Evolutionary conservation across 1,140 invertebrate species (phyloP).

Genomic region (Heliconius eleuchia): DNA sequence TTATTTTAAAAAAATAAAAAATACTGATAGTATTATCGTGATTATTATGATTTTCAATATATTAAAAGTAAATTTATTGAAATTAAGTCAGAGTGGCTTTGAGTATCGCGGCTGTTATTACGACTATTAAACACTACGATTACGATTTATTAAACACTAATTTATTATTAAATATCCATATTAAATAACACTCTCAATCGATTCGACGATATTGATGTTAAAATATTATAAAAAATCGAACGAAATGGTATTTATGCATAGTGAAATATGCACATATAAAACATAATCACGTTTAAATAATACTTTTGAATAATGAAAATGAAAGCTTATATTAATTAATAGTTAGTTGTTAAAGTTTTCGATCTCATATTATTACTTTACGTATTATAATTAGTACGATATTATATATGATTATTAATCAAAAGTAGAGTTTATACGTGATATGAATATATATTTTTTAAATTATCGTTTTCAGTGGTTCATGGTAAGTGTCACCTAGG

Average conservation of each 20-base stretch:
- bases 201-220: not conserved
- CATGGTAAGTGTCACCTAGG: too few species aligned
- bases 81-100: constrained; percentile 24
- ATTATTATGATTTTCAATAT: too few species aligned
- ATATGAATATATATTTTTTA: too few species aligned
- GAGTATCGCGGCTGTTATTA: not conserved
- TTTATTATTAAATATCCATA: not conserved
- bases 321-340: not conserved
- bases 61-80: too few species aligned
- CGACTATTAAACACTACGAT: too few species aligned
- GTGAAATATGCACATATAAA: not conserved
- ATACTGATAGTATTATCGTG: too few species aligned
- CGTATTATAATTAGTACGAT: too few species aligned
- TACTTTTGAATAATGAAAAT: not conserved
- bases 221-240: not conserved
- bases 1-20: not conserved
- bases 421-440: too few species aligned
- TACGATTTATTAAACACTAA: not conserved
- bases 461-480: too few species aligned
- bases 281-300: not conserved
- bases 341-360: not conserved
- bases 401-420: too few species aligned
- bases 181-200: not conserved
- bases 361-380: not conserved
- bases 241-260: not conserved